phyloP scores from a whole-genome alignment of 2,888 invertebrate genomes.

The Dioctria linearis region DNA sequence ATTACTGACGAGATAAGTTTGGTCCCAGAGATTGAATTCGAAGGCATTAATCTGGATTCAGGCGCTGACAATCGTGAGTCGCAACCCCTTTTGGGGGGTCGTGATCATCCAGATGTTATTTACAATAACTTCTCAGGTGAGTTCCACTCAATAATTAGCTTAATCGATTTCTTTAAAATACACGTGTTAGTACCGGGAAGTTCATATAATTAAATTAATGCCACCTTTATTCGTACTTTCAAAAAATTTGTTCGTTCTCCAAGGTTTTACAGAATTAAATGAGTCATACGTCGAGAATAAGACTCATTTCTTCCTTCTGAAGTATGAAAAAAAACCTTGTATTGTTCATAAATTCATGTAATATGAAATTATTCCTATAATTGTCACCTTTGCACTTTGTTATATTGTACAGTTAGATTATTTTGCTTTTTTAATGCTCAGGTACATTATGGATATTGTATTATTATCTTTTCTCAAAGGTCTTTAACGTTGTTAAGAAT shows the following conservation, averaged over 20 bases:
- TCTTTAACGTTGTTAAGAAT: no score
- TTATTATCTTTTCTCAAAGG: no score
- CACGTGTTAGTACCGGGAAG: neutral
- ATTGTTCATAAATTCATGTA: no score
- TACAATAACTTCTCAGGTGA: conserved; percentile 91
- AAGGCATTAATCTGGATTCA: conserved; percentile 85
- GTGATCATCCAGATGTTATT: conserved; percentile 80
- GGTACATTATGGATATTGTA: no score
- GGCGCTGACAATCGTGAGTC: conserved; percentile 90
- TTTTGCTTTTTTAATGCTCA: no score
- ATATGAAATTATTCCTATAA: no score
- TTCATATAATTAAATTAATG: neutral
- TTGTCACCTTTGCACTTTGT: no score
- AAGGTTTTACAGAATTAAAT: conserved; percentile 18
- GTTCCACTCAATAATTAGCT: conserved; percentile 9
- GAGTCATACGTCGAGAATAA: conserved; percentile 7
- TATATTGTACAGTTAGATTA: no score
- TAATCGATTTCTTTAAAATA: conserved; percentile 22
- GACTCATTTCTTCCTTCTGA: no score
- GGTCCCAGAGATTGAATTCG: conserved; percentile 88
- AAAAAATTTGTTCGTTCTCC: conserved; percentile 2
- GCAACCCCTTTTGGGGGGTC: conserved; percentile 92
- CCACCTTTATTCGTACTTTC: neutral
- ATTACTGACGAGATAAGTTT: conserved; percentile 78
- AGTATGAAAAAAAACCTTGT: no score